Conservation (phyloP, 2,797 vertebrate species). For the Triplophysa yarkandensis region DNA sequence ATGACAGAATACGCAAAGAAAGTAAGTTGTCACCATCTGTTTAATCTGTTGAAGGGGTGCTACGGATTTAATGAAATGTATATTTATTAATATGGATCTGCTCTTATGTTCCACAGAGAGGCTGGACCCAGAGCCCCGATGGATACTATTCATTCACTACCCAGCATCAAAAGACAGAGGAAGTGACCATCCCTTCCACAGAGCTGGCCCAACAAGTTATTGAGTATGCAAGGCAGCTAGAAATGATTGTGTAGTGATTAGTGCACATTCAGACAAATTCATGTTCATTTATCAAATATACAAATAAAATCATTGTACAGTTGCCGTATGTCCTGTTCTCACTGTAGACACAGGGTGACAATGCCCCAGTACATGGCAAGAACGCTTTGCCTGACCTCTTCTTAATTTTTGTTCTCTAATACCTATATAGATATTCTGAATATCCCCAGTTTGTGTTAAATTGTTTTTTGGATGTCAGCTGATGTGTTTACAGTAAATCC, state of each 20-base stretch:
- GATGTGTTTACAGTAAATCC: constrained; percentile 28
- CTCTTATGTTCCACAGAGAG: constrained; percentile 75
- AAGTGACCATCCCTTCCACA: constrained; percentile 89
- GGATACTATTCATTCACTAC: constrained; percentile 88
- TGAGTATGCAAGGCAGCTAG: constrained; percentile 92
- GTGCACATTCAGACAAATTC: constrained; percentile 43
- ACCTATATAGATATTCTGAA: constrained; percentile 15
- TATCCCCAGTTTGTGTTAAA: not conserved
- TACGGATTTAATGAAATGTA: not conserved
- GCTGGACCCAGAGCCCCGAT: constrained; percentile 85
- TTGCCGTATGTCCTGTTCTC: constrained; percentile 17
- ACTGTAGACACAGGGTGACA: constrained; percentile 15
- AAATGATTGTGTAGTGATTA: constrained; percentile 91
- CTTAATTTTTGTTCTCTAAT: constrained; percentile 33
- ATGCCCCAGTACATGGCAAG: constrained; percentile 1
- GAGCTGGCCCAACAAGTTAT: constrained; percentile 94
- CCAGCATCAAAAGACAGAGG: constrained; percentile 91
- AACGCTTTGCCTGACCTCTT: constrained; percentile 12
- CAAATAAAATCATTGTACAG: constrained; percentile 31
- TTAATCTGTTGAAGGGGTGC: not conserved
- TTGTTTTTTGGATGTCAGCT: constrained; percentile 13
- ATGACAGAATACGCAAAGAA: constrained; percentile 96
- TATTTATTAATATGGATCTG: not conserved
- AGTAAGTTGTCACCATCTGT: constrained; percentile 67
- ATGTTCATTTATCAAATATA: constrained; percentile 23